Base-by-base conservation (phyloP, 2,113 vertebrate genomes). In the Triplophysa rosa region DNA sequence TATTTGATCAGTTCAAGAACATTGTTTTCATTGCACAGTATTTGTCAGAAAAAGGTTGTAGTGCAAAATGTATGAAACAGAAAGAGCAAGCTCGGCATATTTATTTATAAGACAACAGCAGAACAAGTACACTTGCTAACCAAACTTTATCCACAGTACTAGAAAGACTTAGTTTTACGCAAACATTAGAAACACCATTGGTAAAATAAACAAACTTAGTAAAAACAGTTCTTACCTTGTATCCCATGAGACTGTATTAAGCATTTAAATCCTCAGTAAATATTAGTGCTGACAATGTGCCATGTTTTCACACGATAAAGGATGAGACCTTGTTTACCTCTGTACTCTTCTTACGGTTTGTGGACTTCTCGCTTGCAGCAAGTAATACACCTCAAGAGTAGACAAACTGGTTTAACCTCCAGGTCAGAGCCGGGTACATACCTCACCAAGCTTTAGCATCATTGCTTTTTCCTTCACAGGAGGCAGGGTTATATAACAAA, bases 391-490 rank as follows among this genome's bases (percentile, higher is more conserved):
- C 47, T 62, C 16, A 59, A 45, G 40, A 87, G 91, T 78, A 14
- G 89, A 80, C 64, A 84, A 90, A 91, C 92, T 79, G 90, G 92
- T 93, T 91, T 52, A 61, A 80, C 80, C 59, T 78, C 23, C 29
- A 42, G 21, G 33, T 67, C 73, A 56, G 33, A 49, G 21, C 58
- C 58, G 37, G 66, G 69, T 26, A 49, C 62, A 66, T 58, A 64
- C 24, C 21, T n/a, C 9, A 64, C 54, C 63, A 68, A 67, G 58
- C 56, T 65, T 67, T 67, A 78, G 69, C 52, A 82, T 73, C 64
- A 47, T 65, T 80, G 64, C 58, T 45, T 56, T 37, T 68, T 64
- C 54, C 64, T 74, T 16, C 52, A 78, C 11, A 58, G 24, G 56
- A 67, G 65, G 26, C 49, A 63, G 63, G 72, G 67, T 61, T 14